phyloP scores from a whole-genome alignment of 2,888 invertebrate genomes.

The Bugula neritina region DNA sequence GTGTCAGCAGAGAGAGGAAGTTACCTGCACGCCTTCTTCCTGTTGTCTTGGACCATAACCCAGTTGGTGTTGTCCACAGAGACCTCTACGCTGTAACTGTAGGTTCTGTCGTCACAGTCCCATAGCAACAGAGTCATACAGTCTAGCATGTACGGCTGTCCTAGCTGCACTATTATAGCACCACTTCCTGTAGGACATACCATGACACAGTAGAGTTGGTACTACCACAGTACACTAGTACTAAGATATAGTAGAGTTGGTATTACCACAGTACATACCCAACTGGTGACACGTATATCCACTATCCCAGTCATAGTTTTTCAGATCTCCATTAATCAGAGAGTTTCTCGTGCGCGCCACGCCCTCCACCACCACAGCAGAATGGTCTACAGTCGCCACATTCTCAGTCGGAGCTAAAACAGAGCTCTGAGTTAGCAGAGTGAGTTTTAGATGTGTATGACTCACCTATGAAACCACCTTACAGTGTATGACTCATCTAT shows the following conservation, averaged over 20 bases:
- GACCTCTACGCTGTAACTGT: constrained; percentile 57
- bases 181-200: constrained; percentile 65
- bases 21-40: constrained; percentile 68
- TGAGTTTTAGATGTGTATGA: no score
- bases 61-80: constrained; percentile 54
- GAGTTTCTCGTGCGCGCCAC: constrained; percentile 88
- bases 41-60: constrained; percentile 74
- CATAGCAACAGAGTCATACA: constrained; percentile 86
- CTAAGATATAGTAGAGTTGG: not conserved
- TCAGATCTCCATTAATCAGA: constrained; percentile 86
- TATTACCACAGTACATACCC: constrained; percentile 35
- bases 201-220: not conserved
- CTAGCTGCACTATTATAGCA: constrained; percentile 86
- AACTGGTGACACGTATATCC: constrained; percentile 93
- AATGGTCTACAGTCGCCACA: constrained; percentile 81
- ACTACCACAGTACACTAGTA: not conserved
- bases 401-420: constrained; percentile 70
- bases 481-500: no score
- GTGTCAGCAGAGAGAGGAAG: no score
- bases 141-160: constrained; percentile 87
- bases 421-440: no score
- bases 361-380: constrained; percentile 92
- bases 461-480: no score
- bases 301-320: constrained; percentile 96
- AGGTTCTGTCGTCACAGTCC: constrained; percentile 70